These are phyloP conservation scores for Copidosoma aretas DNA, from an alignment of 2,888 invertebrate species.

Conservation along the genomic window DNA sequence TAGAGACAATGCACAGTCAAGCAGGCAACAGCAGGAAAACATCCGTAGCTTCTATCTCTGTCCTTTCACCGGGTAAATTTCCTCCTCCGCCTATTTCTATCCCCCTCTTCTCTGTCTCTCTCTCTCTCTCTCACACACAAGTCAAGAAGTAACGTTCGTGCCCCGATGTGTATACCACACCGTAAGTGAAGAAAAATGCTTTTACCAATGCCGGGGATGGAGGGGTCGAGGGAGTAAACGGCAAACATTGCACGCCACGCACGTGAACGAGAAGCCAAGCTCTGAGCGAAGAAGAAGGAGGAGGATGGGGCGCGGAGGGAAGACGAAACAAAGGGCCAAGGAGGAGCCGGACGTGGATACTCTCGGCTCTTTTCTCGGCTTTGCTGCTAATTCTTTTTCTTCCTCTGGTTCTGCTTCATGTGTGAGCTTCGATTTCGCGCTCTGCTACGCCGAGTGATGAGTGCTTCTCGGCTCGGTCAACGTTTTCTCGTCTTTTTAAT, in stretches of 20 bases:
- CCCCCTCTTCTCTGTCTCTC: not conserved
- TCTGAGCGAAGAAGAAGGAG: not conserved
- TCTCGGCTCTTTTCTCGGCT: slow-evolving; percentile 10
- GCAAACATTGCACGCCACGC: slow-evolving; percentile 16
- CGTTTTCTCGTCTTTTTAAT: not conserved
- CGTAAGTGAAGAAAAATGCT: slow-evolving; percentile 23
- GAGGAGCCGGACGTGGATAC: slow-evolving; percentile 35
- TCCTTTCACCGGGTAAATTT: slow-evolving; percentile 8
- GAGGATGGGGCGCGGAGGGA: slow-evolving; percentile 24
- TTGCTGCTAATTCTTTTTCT: slow-evolving; percentile 38
- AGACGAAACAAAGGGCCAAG: slow-evolving; percentile 33
- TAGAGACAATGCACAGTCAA: slow-evolving; percentile 27
- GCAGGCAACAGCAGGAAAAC: slow-evolving; percentile 1
- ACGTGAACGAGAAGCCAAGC: too few relatives aligned
- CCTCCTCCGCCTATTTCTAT: slow-evolving; percentile 6
- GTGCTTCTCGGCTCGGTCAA: slow-evolving; percentile 22
- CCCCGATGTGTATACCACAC: slow-evolving; percentile 17
- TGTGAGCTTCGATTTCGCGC: slow-evolving; percentile 63
- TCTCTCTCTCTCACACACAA: too few relatives aligned
- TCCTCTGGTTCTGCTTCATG: slow-evolving; percentile 55
- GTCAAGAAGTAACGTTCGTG: slow-evolving; percentile 25
- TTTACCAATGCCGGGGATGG: not conserved
- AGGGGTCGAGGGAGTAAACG: slow-evolving; percentile 19
- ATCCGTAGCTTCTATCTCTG: slow-evolving; percentile 8
- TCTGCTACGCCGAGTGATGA: slow-evolving; percentile 61